Evolutionary conservation across 2,888 invertebrate genomes (phyloP).

Genomic region (Rhingia rostrata): DNA sequence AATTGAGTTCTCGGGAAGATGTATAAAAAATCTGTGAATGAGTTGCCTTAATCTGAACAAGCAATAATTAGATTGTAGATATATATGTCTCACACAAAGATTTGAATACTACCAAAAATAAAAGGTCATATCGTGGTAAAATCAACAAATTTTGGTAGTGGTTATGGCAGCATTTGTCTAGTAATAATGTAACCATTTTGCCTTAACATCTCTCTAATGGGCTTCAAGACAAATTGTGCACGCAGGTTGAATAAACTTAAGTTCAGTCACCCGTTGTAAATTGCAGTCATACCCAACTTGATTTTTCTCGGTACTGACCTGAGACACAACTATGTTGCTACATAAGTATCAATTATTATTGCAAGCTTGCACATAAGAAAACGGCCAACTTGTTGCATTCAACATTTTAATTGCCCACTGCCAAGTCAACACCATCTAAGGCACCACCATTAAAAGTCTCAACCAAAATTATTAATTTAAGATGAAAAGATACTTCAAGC

Average conservation of each 20-base stretch:
- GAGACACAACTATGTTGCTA: slow-evolving; percentile 39
- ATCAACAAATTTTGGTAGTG: too few relatives aligned
- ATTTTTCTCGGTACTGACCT: slow-evolving; percentile 22
- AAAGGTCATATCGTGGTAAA: too few relatives aligned
- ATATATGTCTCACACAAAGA: too few relatives aligned
- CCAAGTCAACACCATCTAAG: slow-evolving; percentile 21
- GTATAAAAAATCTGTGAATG: too few relatives aligned
- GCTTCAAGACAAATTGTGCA: background rate
- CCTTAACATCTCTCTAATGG: too few relatives aligned
- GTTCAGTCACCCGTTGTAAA: slow-evolving; percentile 1
- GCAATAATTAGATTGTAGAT: too few relatives aligned
- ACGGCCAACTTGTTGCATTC: slow-evolving; percentile 24
- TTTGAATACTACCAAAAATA: too few relatives aligned
- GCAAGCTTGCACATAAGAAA: slow-evolving; percentile 32
- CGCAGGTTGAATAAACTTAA: slow-evolving; percentile 32
- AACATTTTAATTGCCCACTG: slow-evolving; percentile 53
- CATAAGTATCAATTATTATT: slow-evolving; percentile 20
- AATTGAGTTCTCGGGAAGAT: too few relatives aligned
- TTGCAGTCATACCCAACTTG: slow-evolving; percentile 5
- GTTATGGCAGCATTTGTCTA: too few relatives aligned
- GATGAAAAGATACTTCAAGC: slow-evolving; percentile 43
- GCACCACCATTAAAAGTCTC: slow-evolving; percentile 30
- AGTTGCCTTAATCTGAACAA: too few relatives aligned
- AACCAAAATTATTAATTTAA: slow-evolving; percentile 29
- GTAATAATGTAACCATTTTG: too few relatives aligned